phyloP scores from a whole-genome alignment of 2,888 invertebrate genomes.

The Hemistola chrysoprasaria region DNA sequence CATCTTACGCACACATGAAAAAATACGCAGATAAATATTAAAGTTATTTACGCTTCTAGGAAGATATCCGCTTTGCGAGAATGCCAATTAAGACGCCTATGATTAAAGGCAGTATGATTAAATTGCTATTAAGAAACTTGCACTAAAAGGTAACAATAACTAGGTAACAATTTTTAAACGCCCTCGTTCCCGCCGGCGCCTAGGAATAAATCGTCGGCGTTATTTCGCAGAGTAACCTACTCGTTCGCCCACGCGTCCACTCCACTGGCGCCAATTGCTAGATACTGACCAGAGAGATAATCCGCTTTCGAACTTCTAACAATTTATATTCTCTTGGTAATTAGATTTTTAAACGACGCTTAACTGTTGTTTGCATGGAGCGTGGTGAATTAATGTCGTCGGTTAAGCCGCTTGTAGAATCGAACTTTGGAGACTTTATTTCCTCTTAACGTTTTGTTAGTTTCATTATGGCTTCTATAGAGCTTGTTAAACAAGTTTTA shows the following conservation, averaged over 20 bases:
- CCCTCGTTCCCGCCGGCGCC: conserved; percentile 12
- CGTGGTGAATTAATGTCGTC: conserved; percentile 7
- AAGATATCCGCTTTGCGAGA: too few relatives aligned
- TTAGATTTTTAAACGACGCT: conserved; percentile 41
- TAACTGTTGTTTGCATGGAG: conserved; percentile 27
- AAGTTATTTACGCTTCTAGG: too few relatives aligned
- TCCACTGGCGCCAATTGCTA: conserved; percentile 49
- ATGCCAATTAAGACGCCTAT: too few relatives aligned
- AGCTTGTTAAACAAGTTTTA: too few relatives aligned
- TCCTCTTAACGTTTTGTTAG: too few relatives aligned
- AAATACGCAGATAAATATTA: too few relatives aligned
- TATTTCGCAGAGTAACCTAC: conserved; percentile 46
- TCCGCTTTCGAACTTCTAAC: conserved; percentile 39
- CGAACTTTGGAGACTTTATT: too few relatives aligned
- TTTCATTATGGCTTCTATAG: too few relatives aligned
- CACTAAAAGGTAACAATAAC: too few relatives aligned
- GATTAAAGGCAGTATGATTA: too few relatives aligned
- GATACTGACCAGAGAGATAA: conserved; percentile 39
- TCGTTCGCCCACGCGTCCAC: conserved; percentile 61
- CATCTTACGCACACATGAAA: too few relatives aligned
- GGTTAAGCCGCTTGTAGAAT: conserved; percentile 3
- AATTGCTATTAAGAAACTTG: too few relatives aligned
- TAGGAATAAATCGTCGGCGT: conserved; percentile 31
- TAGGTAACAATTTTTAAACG: neutral
- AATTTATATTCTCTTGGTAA: conserved; percentile 43